Base-by-base conservation (phyloP, 2,113 vertebrate species). In the Rhinoderma darwinii region DNA sequence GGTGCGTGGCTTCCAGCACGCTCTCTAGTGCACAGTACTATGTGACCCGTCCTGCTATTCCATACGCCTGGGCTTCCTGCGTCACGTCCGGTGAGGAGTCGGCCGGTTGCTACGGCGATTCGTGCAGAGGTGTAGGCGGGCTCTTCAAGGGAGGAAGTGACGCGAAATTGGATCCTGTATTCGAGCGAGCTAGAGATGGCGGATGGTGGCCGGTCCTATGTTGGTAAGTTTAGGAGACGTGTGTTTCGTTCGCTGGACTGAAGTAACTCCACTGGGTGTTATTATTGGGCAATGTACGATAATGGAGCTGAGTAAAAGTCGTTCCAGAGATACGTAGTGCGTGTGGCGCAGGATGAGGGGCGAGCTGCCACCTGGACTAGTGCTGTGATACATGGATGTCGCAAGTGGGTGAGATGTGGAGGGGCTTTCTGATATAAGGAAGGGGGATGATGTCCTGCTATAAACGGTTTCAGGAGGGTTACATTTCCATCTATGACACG, bases 121-220 rank as follows among this genome's bases (percentile, higher is more conserved):
- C 39, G 56, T 84, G 47, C 27, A n/a, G 20, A 37, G 56, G 25
- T 22, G 41, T 10, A 56, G 73, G 73, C 54, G 84, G 54, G 7
- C 20, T 27, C 14, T 25, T n/a, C 3, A 18, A 35, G 35, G 20
- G 30, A 0, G 51, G 84, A 85, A 76, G 83, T 76, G 83, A 75
- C 83, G 83, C 7, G 15, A 59, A 22, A 8, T 18, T 15, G 44
- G 44, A 30, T 15, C 10, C 63, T 25, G 66, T 4, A 54, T 41
- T 39, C 20, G 0, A 59, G 32, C 75, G 41, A 66, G 41, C 18
- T 47, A 68, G 37, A 61, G 27, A 86, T 86, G 84, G 84, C 84
- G 75, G 84, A 86, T 4, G 59, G 84, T 27, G 75, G 75, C 17
- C 59, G 84, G 59, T 79, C 59, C 1, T 79, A 78, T 70, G 27